Base-by-base conservation (phyloP, 1,140 invertebrate species). In the Chironomus striatipennis region DNA sequence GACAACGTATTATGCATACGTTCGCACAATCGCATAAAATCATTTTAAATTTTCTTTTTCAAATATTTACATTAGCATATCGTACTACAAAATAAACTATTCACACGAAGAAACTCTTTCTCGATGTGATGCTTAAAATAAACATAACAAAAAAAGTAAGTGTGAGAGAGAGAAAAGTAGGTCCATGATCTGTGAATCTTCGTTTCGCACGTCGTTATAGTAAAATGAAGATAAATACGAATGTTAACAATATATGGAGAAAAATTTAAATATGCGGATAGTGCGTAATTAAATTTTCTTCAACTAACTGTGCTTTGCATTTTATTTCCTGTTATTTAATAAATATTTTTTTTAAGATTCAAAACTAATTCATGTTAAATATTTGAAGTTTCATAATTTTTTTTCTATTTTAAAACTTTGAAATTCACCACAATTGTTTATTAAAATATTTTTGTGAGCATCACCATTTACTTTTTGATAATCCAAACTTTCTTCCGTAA, bases 121-220 rank as follows among this genome's bases (percentile, higher is more conserved):
- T n/a, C 47, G 47, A 15, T 57, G 47, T 1, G 47, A 57, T 57
- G n/a, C n/a, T 57, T 57, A 57, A 57, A 57, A 57, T 57, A 57
- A 57, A 57, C 47, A 57, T 57, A 34, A 57, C 47, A n/a, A 57
- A 57, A n/a, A n/a, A 15, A n/a, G 8, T n/a, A n/a, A 57, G 47
- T n/a, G 47, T 47, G 2, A n/a, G n/a, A 20, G 65, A 67, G 4
- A 67, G 17, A 67, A 21, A 70, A 70, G 17, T 70, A 70, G 65
- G 65, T 70, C 65, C 65, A 70, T 21, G 65, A 70, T 70, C 65
- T 70, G 65, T 70, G 65, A 70, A 20, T 20, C 18, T 70, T 70
- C 17, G 65, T 6, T 70, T 21, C 65, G 65, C 65, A 70, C 65
- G 3, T 70, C 65, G 5, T 70, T 18, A 67, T 2, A 20, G 64